Base-by-base conservation (phyloP, 2,113 vertebrate species). In the Herpailurus yagouaroundi region DNA sequence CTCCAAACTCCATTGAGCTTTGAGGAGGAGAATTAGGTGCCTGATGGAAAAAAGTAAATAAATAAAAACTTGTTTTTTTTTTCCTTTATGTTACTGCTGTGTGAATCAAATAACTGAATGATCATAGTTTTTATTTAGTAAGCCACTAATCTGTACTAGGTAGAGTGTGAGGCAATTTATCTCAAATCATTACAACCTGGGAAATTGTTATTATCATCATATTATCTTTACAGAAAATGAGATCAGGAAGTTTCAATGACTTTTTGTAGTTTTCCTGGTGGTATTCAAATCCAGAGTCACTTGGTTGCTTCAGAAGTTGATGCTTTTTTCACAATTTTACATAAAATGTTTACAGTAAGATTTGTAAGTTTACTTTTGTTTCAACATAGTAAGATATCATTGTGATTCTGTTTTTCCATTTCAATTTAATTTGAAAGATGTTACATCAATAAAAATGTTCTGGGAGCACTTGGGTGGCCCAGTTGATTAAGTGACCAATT, bases 251-350 rank as follows among this genome's bases (percentile, higher is more conserved):
- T 4, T 55, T 36, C 73, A 76, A 57, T 85, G 31, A 4, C 8
- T 89, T 95, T 96, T 82, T 57, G 69, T 76, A 15, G 15, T 80
- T 96, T 97, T 68, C 60, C 12, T 48, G 94, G 63, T 73, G 9
- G 18, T n/a, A 74, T 60, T 96, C 52, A 90, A 97, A 95, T 83
- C 38, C 38, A 87, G 29, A 7, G 27, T 50, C 29, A 52, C 5
- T 80, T 88, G 55, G 4, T n/a, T 88, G 13, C 66, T 71, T 94
- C 19, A 6, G 25, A 66, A 85, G 14, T 63, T 7, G 10, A 23
- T 66, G 25, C 12, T 66, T 9, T 76, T 71, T 52, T 81, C 31
- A 52, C 1, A 38, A 15, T 57, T 57, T 41, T 27, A 38, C 3
- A 7, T 19, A 52, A 29, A 76, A 36, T 16, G 29, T n/a, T 64